Conservation (phyloP, 64 coral and sea anemone genomes). For the Trachythela sp. region DNA sequence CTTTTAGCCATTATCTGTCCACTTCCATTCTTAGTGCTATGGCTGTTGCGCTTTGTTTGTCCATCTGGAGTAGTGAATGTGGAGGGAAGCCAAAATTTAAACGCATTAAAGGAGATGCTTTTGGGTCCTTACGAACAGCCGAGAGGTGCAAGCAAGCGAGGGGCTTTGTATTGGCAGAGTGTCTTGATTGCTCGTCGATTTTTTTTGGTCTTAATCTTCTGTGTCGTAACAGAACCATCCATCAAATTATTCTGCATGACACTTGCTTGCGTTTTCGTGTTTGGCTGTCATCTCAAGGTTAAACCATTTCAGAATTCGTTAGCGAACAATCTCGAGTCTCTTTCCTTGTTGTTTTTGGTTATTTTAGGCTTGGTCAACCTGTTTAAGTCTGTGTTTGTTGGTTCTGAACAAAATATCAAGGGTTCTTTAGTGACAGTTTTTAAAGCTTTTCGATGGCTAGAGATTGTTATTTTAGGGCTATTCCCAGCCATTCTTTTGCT, state of each 20-base stretch:
- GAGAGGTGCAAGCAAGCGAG: not conserved
- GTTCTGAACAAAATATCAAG: not conserved
- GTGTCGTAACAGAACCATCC: not conserved
- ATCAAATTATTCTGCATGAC: not conserved
- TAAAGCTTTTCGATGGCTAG: not conserved
- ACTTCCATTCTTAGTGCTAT: conserved; percentile 3
- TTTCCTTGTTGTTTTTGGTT: not conserved
- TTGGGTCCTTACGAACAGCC: not conserved
- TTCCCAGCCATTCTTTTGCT: not conserved
- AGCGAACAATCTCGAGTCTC: not conserved
- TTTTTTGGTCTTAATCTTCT: not conserved
- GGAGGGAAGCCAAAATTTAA: not conserved
- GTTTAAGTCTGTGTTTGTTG: not conserved
- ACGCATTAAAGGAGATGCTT: not conserved
- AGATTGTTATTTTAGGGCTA: not conserved
- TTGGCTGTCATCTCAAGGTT: not conserved
- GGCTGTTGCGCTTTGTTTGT: not conserved
- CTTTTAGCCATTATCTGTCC: conserved; percentile 13
- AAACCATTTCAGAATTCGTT: not conserved
- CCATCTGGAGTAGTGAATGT: not conserved
- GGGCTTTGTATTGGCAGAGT: conserved; percentile 11
- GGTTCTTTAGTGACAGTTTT: not conserved
- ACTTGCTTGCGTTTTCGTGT: not conserved
- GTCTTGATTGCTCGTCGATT: conserved; percentile 13
- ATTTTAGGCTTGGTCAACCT: not conserved